Evolutionary conservation across 2,888 invertebrate genomes (phyloP), one percentile per base, ranked within the genome.

Genomic region (Nemotelus nigrinus): DNA sequence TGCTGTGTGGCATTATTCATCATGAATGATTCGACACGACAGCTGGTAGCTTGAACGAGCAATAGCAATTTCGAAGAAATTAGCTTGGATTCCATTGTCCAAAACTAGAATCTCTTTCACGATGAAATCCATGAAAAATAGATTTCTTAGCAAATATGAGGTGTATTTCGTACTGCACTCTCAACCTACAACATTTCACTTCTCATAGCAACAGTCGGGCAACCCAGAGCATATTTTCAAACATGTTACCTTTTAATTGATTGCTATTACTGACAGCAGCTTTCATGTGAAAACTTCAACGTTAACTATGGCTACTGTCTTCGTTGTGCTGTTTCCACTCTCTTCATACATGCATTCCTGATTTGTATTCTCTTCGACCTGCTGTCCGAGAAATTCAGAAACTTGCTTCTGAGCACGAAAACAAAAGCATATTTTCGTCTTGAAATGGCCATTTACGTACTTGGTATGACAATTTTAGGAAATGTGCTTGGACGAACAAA

Each of bases 371-470:
- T 41, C 43, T 39, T 39, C 8, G 43, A 43, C 25, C 63, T 63
- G 6, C 39, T 55, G 70, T 70, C 70, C 70, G 55, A 43, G 70
- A 7, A 4, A 57, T 25, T 8, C 53, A 39, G 6, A 55, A 25
- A 60, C 50, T 57, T 41, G 45, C 53, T n/a, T 43, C 67, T 7
- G 48, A 47, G 43, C 41, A 63, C 10, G n/a, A 75, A 63, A 76
- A 64, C 76, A 76, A 65, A 25, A 47, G 65, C 64, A 53, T 44
- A 65, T 76, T 55, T 76, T 65, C 65, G 65, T 76, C 65, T 76
- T 64, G 64, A 76, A 76, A 76, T 65, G 76, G 67, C 76, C 76
- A 76, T 76, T 76, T 68, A 76, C 43, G 67, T 76, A 65, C 65
- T 68, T 76, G 68, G 63, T 74, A 48, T n/a, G 67, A 67, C 68